A percentile compares a stretch with the other conserved stretches of the same genome.
These are phyloP conservation scores for Phrynosoma platyrhinos DNA, from an alignment of 2,113 vertebrate species.

Conservation along the genomic window DNA sequence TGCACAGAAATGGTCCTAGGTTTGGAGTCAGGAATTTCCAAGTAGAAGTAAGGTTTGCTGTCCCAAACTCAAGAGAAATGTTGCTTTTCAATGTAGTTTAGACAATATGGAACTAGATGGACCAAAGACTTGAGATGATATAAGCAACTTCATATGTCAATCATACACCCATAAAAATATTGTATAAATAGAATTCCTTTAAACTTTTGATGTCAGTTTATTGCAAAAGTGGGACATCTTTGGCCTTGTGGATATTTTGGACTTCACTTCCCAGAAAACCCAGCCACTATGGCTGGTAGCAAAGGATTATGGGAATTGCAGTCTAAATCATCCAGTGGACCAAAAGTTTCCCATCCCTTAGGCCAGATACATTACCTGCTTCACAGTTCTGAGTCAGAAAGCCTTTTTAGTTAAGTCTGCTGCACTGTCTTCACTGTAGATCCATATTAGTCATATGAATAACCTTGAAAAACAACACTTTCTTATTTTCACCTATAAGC, in stretches of 20 bases:
- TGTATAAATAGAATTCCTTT: not conserved
- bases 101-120: not conserved
- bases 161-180: not conserved
- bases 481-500: not conserved
- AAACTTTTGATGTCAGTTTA: not conserved
- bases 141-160: not conserved
- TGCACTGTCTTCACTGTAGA: not conserved
- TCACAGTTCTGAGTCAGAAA: not conserved
- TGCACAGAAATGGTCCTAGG: not conserved
- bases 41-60: not conserved
- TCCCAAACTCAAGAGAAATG: not conserved
- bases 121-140: not conserved
- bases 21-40: not conserved
- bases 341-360: not conserved
- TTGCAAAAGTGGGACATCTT: too few relatives aligned
- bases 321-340: not conserved
- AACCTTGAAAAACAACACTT: slow-evolving; percentile 2
- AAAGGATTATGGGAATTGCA: too few relatives aligned
- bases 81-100: not conserved
- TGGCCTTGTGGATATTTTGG: too few relatives aligned
- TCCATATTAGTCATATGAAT: not conserved
- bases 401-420: not conserved
- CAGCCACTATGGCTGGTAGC: too few relatives aligned
- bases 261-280: too few relatives aligned
- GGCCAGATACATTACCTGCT: not conserved